These are phyloP conservation scores for Tetramorium simillimum DNA, from an alignment of 1,140 invertebrate species.

Conservation along the genomic window DNA sequence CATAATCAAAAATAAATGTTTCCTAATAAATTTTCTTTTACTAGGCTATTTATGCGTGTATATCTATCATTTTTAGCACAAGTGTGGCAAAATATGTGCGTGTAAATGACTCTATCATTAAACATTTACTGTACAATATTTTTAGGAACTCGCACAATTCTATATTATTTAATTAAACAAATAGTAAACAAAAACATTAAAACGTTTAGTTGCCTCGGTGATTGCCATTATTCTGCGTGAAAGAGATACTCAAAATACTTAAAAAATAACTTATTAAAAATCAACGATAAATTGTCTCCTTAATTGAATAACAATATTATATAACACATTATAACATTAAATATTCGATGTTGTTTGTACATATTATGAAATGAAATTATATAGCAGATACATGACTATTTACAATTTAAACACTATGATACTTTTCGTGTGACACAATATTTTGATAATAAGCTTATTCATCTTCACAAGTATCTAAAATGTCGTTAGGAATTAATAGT, in stretches of 20 bases:
- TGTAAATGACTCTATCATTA: constrained; percentile 53
- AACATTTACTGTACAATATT: constrained; percentile 69
- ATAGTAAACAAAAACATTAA: constrained; percentile 24
- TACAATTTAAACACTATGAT: constrained; percentile 23
- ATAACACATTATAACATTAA: constrained; percentile 30
- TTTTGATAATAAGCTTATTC: constrained; percentile 32
- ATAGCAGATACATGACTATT: constrained; percentile 19
- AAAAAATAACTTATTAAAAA: constrained; percentile 53
- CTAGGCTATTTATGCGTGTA: constrained; percentile 12
- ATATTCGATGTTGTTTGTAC: constrained; percentile 57
- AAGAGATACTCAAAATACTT: constrained; percentile 16
- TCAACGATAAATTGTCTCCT: constrained; percentile 11
- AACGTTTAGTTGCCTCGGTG: constrained; percentile 19
- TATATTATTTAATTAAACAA: constrained; percentile 50
- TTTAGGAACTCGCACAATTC: constrained; percentile 72
- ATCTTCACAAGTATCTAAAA: neutral
- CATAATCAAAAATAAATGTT: constrained; percentile 10
- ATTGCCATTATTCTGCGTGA: neutral
- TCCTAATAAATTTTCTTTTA: constrained; percentile 20
- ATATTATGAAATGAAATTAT: constrained; percentile 43
- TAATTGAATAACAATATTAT: constrained; percentile 20
- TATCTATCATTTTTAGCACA: constrained; percentile 26
- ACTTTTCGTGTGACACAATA: constrained; percentile 3
- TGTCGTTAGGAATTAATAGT: neutral
- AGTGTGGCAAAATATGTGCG: constrained; percentile 32